Conservation (phyloP, 2,797 vertebrate species). For the Propithecus perrieri region DNA sequence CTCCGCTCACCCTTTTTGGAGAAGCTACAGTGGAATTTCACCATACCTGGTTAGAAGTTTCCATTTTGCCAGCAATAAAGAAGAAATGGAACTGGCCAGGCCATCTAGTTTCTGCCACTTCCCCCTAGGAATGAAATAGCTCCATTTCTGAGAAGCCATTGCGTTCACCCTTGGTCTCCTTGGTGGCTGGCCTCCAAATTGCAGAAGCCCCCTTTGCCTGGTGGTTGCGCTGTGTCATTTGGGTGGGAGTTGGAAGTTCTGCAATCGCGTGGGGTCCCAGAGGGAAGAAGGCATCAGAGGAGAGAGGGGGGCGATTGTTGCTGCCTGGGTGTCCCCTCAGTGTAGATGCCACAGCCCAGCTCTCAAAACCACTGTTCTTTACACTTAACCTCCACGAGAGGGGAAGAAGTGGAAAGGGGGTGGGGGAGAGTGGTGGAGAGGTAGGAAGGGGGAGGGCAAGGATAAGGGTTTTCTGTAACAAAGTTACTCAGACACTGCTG, state of each 20-base stretch:
- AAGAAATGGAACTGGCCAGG: not conserved
- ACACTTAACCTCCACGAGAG: not conserved
- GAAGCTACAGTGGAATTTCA: not conserved
- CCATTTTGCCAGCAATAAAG: too few species aligned
- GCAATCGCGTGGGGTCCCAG: not conserved
- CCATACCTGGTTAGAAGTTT: not conserved
- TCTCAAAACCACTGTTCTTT: not conserved
- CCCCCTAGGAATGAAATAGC: not conserved
- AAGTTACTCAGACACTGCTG: not conserved
- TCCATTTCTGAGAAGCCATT: not conserved
- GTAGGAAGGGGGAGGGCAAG: not conserved
- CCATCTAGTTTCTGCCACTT: not conserved
- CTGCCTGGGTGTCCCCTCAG: accelerated
- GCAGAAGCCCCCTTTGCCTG: not conserved
- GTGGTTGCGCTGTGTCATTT: too few species aligned
- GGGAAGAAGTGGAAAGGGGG: not conserved
- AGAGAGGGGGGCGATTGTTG: not conserved
- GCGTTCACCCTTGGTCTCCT: accelerated
- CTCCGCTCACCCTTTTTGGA: not conserved
- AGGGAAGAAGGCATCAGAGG: not conserved
- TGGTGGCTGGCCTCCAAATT: not conserved
- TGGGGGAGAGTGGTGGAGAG: not conserved
- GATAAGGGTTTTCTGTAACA: not conserved
- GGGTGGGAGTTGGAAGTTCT: not conserved
- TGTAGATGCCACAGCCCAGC: not conserved